phyloP scores from a whole-genome alignment of 2,888 invertebrate genomes.

The Volucella bombylans region DNA sequence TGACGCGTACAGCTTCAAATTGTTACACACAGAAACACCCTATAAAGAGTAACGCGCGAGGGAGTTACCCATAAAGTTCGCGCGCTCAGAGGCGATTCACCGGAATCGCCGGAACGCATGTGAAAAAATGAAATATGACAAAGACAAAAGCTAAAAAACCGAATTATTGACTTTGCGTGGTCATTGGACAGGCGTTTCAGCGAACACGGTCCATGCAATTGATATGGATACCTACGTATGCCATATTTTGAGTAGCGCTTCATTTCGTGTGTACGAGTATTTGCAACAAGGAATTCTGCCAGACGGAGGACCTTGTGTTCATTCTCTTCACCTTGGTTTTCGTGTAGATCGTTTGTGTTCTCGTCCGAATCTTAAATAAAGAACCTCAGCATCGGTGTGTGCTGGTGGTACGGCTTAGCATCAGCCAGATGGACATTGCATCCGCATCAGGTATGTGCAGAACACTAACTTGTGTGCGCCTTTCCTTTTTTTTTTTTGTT shows the following conservation, averaged over 20 bases:
- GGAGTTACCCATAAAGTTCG: conserved; percentile 70
- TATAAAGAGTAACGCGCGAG: conserved; percentile 59
- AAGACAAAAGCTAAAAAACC: conserved; percentile 72
- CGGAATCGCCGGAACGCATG: conserved; percentile 73
- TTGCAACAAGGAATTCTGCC: conserved; percentile 47
- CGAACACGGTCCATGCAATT: conserved; percentile 72
- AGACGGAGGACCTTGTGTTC: conserved; percentile 58
- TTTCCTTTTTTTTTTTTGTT: conserved; percentile 21
- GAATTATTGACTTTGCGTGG: conserved; percentile 74
- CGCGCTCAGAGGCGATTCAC: conserved; percentile 71
- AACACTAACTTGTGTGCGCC: conserved; percentile 56
- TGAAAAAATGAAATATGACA: conserved; percentile 75
- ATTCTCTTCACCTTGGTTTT: conserved; percentile 37
- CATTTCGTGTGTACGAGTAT: conserved; percentile 47
- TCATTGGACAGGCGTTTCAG: conserved; percentile 74
- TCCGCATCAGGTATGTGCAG: conserved; percentile 65
- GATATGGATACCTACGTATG: conserved; percentile 70
- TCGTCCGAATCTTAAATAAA: conserved; percentile 16
- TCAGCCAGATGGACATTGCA: conserved; percentile 70
- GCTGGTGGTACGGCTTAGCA: conserved; percentile 41
- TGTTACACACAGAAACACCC: conserved; percentile 48
- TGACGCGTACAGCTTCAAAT: conserved; percentile 29
- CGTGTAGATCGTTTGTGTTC: conserved; percentile 26
- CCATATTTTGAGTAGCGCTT: conserved; percentile 66
- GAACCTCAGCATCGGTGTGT: conserved; percentile 30